Base-by-base conservation (phyloP, 2,113 vertebrate species). In the Dasyprocta punctata region DNA sequence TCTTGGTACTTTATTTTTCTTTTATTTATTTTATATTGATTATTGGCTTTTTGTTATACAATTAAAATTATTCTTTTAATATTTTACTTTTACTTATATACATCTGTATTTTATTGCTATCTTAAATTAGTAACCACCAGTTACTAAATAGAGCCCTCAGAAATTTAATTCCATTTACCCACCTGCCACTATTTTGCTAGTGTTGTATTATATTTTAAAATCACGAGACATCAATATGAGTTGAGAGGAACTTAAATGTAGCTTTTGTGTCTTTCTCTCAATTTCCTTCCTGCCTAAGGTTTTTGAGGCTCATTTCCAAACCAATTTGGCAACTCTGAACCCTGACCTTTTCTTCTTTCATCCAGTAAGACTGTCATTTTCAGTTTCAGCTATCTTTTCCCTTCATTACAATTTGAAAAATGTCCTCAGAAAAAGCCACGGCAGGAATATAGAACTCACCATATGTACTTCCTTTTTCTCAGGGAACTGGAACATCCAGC, bases 371-470 rank as follows among this genome's bases (percentile, higher is more conserved):
- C 38, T 81, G 38, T 85, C 33, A 30, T 17, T 83, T 95, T 84
- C 41, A 71, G 36, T 65, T 61, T 86, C 5, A 92, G n/a, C 33
- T 69, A 33, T 84, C 73, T 65, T 80, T 93, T 6, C 44, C 54
- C 36, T 84, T 26, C 75, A n/a, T 87, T 16, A 44, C 58, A 60
- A 33, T 93, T 94, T 81, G 83, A 90, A 92, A 96, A 97, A 82
- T n/a, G 41, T 10, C 44, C 73, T 85, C n/a, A 92, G 69, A 71
- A 86, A 73, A 77, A 84, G 83, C 49, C 49, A 33, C 17, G 33
- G 7, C 54, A n/a, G 20, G 33, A 84, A 90, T 54, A 58, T 12
- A 52, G 93, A 60, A 1, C 19, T 89, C 17, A 84, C 81, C 44
- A 19, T 44, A 38, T 65, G 84, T 71, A 63, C 80, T 41, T 54